Evolutionary conservation across 2,113 vertebrate species (phyloP), one percentile per base, ranked within the genome.

Genomic region (Gasterosteus nipponicus): DNA sequence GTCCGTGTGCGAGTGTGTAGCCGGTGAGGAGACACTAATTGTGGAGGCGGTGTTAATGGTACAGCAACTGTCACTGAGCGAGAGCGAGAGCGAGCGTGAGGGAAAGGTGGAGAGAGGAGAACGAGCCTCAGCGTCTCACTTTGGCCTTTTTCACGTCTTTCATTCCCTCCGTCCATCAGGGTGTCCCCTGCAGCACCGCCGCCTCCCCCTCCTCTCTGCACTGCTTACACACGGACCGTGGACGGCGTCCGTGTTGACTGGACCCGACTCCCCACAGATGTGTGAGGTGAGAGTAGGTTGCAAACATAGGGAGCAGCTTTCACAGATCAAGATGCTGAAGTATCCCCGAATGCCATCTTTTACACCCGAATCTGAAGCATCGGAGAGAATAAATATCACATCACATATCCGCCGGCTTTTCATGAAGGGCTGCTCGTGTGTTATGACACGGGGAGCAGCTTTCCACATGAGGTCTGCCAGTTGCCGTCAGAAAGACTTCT

Each of bases 21-120:
- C 78, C 38, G 58, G 42, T 82, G 82, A 83, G 86, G 82, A 90
- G 91, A 91, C 82, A 87, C 91, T 92, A 90, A 93, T 91, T 92
- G 88, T 89, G 85, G 84, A 89, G 89, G 83, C 82, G 76, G 83
- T 89, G 84, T 89, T 92, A 87, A 91, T 88, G 68, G 88, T 89
- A 80, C 87, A 76, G 83, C 87, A 89, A 90, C 85, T 87, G 81
- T 88, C 82, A 88, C 82, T 81, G 82, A 89, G 59, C 18, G 67
- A 69, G 61, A 62, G 57, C 39, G 68, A 49, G 29, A 60, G 63
- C 69, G 59, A 61, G 12, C 8, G 19, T 19, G 59, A 57, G 73
- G 47, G 35, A 67, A 49, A 67, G 46, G 70, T 29, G 53, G 53
- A 54, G 51, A 44, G 31, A 70, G 75, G 47, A 73, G 82, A 82